Base-by-base conservation (phyloP, 2,113 vertebrate genomes). In the Brevimyrus niger region DNA sequence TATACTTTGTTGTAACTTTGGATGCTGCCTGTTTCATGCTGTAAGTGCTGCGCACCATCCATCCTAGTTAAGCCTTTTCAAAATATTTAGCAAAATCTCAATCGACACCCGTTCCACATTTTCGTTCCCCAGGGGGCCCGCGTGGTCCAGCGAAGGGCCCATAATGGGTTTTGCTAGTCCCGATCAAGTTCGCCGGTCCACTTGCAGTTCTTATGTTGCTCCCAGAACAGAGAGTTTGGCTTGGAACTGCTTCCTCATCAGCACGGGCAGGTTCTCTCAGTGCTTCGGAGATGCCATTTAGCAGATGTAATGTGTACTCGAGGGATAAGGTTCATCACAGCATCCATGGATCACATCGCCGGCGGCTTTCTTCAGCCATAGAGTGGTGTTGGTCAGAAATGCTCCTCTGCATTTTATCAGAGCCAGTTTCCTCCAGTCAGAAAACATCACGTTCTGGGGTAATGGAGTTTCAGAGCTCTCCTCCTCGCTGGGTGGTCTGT, bases 401-500 rank as follows among this genome's bases (percentile, higher is more conserved):
- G 53, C 38, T 55, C 38, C 87, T 17, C 47, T 35, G 15, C 23
- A 4, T 80, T 17, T 44, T 19, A 51, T 58, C 31, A 21, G 48
- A 65, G 51, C 31, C 53, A 48, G 38, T 23, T 42, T 84, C 47
- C 50, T 84, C 35, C 23, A 23, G 31, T 42, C 53, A 61, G 44
- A 84, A 58, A 55, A 21, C 53, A 50, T n/a, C 50, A n/a, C 35
- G 23, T 65, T 86, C 58, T 21, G 44, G 47, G 89, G 17, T 87
- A 65, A 89, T 58, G 44, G 84, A 50, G 47, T 89, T 90, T 90
- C 89, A 90, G 89, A 87, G 89, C 89, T 87, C 47, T 89, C 84
- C 61, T 53, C 55, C 44, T 76, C 76, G 13, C 23, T 82, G 69
- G 88, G 48, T 42, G 44, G 23, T 35, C 27, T 48, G 69, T 31